A percentile compares a stretch with the other conserved stretches of the same genome.
phyloP scores from a whole-genome alignment of 2,113 vertebrate species.

The Telmatochromis sp. region DNA sequence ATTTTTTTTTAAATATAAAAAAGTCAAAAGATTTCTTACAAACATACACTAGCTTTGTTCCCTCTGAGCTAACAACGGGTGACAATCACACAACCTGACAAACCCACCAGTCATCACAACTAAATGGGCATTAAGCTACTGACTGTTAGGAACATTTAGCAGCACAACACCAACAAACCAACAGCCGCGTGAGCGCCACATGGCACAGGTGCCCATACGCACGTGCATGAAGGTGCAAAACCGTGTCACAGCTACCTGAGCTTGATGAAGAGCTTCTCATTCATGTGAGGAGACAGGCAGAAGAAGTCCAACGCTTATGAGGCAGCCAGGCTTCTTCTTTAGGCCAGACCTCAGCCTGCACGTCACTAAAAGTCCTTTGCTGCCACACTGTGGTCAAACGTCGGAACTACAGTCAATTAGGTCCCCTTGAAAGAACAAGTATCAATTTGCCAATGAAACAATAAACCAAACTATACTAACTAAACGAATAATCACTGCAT shows the following conservation, averaged over 20 bases:
- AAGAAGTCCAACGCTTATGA: neutral
- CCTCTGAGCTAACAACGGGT: neutral
- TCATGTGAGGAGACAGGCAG: neutral
- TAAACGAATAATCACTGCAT: accelerated
- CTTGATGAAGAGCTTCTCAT: neutral
- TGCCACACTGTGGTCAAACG: constrained; percentile 37
- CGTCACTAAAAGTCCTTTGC: constrained; percentile 8
- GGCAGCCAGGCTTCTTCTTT: neutral
- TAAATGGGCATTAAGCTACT: neutral
- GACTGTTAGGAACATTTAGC: neutral
- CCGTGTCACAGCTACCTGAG: neutral
- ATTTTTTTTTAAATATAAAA: neutral
- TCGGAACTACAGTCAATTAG: neutral
- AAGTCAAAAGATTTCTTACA: neutral
- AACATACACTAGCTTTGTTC: neutral
- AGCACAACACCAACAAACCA: neutral
- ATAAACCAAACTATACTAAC: neutral
- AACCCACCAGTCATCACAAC: no score
- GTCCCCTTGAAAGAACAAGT: neutral
- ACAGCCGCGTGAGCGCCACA: neutral
- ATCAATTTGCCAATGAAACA: neutral
- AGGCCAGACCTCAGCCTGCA: neutral
- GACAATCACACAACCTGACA: neutral
- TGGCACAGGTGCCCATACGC: neutral
- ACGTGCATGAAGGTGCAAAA: accelerated